Base-by-base conservation (phyloP, 2,888 invertebrate genomes). In the Macropis europaea region DNA sequence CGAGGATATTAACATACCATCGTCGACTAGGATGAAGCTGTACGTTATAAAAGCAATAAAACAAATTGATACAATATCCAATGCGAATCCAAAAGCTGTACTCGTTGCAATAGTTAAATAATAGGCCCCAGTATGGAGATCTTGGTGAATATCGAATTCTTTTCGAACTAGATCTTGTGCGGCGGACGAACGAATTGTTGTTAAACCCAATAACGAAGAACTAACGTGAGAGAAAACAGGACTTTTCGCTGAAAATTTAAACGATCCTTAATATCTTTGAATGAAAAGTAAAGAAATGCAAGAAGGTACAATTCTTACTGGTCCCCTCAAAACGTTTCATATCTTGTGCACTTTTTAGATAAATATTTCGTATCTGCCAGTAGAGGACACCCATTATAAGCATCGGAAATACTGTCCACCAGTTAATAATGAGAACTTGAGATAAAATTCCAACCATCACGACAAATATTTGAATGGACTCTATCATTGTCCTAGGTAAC, bases 141-240 rank as follows among this genome's bases (percentile, higher is more conserved):
- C 95, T 91, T 96, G 95, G 76, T 94, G 92, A 22, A 89, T 88
- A 85, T 96, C 96, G 81, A 96, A 96, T 83, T 96, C 95, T 81
- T 93, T 92, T 45, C 93, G 92, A 53, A 98, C 93, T 82, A 95
- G 92, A 73, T 93, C 91, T 88, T 96, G 93, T 1, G 95, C 94
- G 19, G 93, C 92, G 1, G 95, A 94, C 0, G 97, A 95, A 66
- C 98, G 92, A 71, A 99, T 97, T 0, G 97, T 97, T 34, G 95
- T 93, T 28, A 98, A 92, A 1, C 98, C 98, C 70, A 95, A 93
- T 5, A 98, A 91, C 0, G 97, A 94, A 0, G 97, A 95, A n/a
- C 95, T 95, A 77, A 98, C 93, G 87, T 98, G 97, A 0, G 97
- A 96, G 89, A 97, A 97, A 0, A 98, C 95, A 0, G 98, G 98